Evolutionary conservation across 2,888 invertebrate genomes (phyloP).

Genomic region (Epistrophe grossulariae): DNA sequence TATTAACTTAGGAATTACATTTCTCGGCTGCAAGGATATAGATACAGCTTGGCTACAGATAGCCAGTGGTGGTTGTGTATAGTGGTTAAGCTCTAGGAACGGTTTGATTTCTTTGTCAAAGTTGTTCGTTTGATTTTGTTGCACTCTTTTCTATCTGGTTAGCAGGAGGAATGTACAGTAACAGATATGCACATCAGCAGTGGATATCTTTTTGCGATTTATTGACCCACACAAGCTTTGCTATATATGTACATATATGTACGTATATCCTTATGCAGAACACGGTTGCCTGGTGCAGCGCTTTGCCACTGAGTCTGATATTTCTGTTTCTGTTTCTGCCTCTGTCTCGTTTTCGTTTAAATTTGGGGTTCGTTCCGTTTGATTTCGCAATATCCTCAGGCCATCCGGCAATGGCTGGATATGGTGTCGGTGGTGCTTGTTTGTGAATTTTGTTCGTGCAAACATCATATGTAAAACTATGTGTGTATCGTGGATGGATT

Average conservation of each 20-base stretch:
- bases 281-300: conserved; percentile 56
- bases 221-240: conserved; percentile 59
- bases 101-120: conserved; percentile 68
- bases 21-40: conserved; percentile 45
- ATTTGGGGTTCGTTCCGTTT: conserved; percentile 75
- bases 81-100: conserved; percentile 69
- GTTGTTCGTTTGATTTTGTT: conserved; percentile 70
- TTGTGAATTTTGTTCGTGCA: conserved; percentile 72
- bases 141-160: conserved; percentile 42
- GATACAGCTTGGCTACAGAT: conserved; percentile 22
- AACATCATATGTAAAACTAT: conserved; percentile 68
- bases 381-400: conserved; percentile 75
- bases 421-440: conserved; percentile 75
- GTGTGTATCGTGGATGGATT: conserved; percentile 46
- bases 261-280: conserved; percentile 44
- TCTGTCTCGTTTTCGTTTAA: conserved; percentile 69
- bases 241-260: no score
- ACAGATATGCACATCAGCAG: conserved; percentile 68
- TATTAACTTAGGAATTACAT: conserved; percentile 63
- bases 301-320: neutral
- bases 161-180: conserved; percentile 51
- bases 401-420: conserved; percentile 75
- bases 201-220: conserved; percentile 72
- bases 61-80: conserved; percentile 43
- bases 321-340: neutral